A percentile compares a stretch with the other conserved stretches of the same genome.
Evolutionary conservation across 2,888 invertebrate genomes (phyloP).

Genomic region (Gandaritis pyraliata): DNA sequence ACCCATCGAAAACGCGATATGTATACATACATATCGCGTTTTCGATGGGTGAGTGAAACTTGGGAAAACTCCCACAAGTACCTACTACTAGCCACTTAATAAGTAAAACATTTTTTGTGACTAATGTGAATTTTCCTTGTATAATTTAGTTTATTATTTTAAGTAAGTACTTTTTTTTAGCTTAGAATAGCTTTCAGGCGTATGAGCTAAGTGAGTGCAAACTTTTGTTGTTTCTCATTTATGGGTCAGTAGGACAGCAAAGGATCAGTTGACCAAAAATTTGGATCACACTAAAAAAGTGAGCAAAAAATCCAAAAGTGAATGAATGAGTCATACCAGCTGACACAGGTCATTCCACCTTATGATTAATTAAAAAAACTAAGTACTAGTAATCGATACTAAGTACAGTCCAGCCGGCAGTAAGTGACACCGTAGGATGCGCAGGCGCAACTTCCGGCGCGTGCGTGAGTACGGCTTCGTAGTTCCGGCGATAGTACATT

Average conservation of each 20-base stretch:
- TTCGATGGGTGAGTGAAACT: too few species aligned
- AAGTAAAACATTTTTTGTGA: too few species aligned
- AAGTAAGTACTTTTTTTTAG: too few species aligned
- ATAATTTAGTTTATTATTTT: too few species aligned
- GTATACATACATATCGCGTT: too few species aligned
- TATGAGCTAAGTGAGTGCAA: too few species aligned
- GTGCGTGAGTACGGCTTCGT: conserved; percentile 80
- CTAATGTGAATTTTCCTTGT: too few species aligned
- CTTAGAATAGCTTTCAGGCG: too few species aligned
- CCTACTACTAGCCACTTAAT: too few species aligned
- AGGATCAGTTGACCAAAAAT: conserved; percentile 1
- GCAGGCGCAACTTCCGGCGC: conserved; percentile 79
- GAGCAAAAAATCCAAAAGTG: neutral
- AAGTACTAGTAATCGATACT: conserved; percentile 59
- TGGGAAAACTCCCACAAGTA: too few species aligned
- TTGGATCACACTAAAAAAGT: neutral
- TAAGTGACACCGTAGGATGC: conserved; percentile 75
- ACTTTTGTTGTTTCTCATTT: neutral
- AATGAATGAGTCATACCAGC: conserved; percentile 27
- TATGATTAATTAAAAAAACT: conserved; percentile 39
- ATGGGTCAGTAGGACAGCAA: conserved; percentile 1
- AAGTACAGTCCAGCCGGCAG: conserved; percentile 63
- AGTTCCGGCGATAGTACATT: conserved; percentile 61
- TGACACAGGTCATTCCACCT: conserved; percentile 26
- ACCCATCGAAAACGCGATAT: too few species aligned